phyloP scores from a whole-genome alignment of 2,113 vertebrate genomes.

The Xyrauchen texanus region DNA sequence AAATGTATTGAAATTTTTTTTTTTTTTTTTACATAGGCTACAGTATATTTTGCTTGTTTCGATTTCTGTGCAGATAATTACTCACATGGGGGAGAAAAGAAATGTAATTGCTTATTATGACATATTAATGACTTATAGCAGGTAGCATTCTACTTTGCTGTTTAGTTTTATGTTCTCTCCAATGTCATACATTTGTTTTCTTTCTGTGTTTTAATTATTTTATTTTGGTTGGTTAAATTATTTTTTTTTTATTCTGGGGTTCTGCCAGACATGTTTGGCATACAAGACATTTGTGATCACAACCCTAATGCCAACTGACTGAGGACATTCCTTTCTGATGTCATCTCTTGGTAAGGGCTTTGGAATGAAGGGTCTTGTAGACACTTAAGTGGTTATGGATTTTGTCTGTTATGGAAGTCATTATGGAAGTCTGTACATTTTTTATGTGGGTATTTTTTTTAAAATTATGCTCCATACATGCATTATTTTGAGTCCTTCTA shows the following conservation, averaged over 20 bases:
- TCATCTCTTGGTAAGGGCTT: not conserved
- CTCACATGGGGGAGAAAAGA: too few species aligned
- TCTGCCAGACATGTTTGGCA: not conserved
- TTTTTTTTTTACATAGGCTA: too few species aligned
- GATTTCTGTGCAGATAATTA: too few species aligned
- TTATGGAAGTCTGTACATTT: not conserved
- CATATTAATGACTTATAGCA: not conserved
- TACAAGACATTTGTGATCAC: not conserved
- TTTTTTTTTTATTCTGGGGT: not conserved
- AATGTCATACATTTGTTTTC: not conserved
- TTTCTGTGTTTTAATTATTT: too few species aligned
- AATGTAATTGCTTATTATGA: too few species aligned
- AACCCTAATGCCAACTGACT: not conserved
- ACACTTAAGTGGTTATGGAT: not conserved
- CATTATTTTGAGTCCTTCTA: too few species aligned
- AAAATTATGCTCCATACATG: too few species aligned
- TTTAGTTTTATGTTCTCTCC: not conserved
- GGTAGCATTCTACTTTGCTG: not conserved
- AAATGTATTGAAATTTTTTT: too few species aligned
- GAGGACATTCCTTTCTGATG: not conserved
- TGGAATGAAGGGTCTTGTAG: not conserved
- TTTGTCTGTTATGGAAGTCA: not conserved
- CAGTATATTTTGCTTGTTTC: too few species aligned
- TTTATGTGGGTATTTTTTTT: not conserved
- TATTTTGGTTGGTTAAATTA: not conserved